phyloP scores from a whole-genome alignment of 2,797 vertebrate genomes.

The Spinibarbus caldwelli region DNA sequence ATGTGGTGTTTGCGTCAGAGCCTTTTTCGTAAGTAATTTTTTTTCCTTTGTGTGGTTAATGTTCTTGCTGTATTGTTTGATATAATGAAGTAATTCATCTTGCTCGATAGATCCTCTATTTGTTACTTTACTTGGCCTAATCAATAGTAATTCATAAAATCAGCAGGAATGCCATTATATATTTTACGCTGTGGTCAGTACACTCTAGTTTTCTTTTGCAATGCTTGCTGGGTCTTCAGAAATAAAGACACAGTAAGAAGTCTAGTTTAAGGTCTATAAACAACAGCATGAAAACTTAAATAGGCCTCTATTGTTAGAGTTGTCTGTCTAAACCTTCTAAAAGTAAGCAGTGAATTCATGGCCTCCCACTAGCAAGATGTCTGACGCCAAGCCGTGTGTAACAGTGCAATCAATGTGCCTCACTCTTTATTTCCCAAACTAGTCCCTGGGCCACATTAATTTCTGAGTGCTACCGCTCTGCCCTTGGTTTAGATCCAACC shows the following conservation, averaged over 20 bases:
- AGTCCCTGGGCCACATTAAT: constrained; percentile 18
- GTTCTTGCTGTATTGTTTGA: constrained; percentile 12
- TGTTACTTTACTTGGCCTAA: constrained; percentile 7
- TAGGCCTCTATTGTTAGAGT: constrained; percentile 5
- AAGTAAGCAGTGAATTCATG: constrained; percentile 33
- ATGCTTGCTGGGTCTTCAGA: neutral
- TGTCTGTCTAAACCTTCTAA: constrained; percentile 7
- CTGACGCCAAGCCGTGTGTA: constrained; percentile 6
- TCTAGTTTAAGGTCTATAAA: constrained; percentile 32
- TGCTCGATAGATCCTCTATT: constrained; percentile 3
- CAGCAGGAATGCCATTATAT: neutral
- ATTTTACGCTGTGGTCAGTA: neutral
- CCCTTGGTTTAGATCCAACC: constrained; percentile 19
- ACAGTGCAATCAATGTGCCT: constrained; percentile 24
- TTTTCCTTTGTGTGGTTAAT: constrained; percentile 18
- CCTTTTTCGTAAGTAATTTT: neutral
- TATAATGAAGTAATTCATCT: constrained; percentile 23
- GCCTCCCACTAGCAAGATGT: neutral
- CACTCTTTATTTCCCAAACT: constrained; percentile 22
- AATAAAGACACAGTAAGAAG: constrained; percentile 21
- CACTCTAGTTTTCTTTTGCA: neutral
- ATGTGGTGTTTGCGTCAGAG: neutral
- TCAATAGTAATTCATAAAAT: constrained; percentile 23
- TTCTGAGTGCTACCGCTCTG: constrained; percentile 3
- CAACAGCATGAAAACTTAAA: constrained; percentile 21